phyloP scores from a whole-genome alignment of 1,140 invertebrate genomes.

The Sitobion miscanthi region DNA sequence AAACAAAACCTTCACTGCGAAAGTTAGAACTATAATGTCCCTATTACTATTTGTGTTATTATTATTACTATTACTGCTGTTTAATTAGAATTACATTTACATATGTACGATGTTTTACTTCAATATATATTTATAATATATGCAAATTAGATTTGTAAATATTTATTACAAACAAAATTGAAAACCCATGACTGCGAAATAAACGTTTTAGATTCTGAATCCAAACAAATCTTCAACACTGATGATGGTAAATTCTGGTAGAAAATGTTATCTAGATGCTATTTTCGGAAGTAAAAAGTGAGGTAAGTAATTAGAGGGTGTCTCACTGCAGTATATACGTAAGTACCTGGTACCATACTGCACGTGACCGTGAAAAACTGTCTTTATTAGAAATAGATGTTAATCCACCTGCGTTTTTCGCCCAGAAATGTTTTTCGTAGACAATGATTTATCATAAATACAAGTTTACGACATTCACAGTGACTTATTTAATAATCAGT shows the following conservation, averaged over 20 bases:
- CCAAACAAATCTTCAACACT: not conserved
- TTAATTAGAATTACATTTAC: not conserved
- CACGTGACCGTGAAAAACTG: no score
- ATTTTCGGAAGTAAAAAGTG: not conserved
- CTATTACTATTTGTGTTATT: not conserved
- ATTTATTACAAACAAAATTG: not conserved
- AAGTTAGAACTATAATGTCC: not conserved
- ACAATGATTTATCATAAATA: not conserved
- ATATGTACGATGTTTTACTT: not conserved
- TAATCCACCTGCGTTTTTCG: no score
- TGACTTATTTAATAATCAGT: not conserved
- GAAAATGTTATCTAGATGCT: not conserved
- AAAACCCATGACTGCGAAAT: no score
- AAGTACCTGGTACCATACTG: no score
- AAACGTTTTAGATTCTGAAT: no score
- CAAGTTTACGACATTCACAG: not conserved
- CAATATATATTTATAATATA: not conserved
- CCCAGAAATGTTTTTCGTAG: not conserved
- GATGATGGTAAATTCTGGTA: not conserved
- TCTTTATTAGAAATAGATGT: no score
- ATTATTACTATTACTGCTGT: not conserved
- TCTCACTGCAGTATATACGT: no score
- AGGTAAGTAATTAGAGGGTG: no score
- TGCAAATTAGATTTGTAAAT: not conserved
- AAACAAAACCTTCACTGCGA: not conserved